These are phyloP conservation scores for Zosterops lateralis DNA, from an alignment of 2,113 vertebrate species.

Conservation along the genomic window DNA sequence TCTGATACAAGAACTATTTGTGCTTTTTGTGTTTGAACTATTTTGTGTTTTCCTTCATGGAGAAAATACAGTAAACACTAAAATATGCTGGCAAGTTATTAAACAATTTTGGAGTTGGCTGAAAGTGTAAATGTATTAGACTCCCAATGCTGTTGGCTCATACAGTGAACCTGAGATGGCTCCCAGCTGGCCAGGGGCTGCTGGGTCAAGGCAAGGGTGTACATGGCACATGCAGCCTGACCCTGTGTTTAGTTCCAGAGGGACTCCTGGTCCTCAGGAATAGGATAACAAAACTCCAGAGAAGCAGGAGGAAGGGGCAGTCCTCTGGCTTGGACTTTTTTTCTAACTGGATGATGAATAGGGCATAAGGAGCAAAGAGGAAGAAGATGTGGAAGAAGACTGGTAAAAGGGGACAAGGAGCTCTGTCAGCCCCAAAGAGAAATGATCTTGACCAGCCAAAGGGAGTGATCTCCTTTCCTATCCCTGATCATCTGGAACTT, in stretches of 20 bases:
- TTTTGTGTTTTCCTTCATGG: not conserved
- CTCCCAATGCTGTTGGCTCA: accelerated
- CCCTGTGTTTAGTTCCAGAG: not conserved
- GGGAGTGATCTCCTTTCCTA: not conserved
- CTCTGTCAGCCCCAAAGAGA: not conserved
- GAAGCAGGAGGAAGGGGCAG: not conserved
- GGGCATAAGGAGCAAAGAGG: not conserved
- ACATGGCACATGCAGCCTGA: not conserved
- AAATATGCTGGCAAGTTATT: not conserved
- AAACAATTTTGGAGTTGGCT: not conserved
- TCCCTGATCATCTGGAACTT: not conserved
- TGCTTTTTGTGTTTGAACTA: too few species aligned
- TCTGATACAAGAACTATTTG: not conserved
- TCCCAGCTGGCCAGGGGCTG: not conserved
- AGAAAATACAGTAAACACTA: not conserved
- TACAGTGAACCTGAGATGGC: not conserved
- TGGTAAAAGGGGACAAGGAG: not conserved
- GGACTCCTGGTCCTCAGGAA: not conserved
- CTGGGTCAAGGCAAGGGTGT: not conserved
- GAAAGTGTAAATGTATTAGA: not conserved
- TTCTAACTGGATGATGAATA: not conserved
- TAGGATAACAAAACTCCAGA: not conserved
- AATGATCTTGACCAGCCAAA: not conserved
- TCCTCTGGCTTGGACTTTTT: not conserved
- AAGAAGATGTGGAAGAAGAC: not conserved